Evolutionary conservation across 2,113 vertebrate species (phyloP).

Genomic region (Gnathonemus echidnorhynchus): DNA sequence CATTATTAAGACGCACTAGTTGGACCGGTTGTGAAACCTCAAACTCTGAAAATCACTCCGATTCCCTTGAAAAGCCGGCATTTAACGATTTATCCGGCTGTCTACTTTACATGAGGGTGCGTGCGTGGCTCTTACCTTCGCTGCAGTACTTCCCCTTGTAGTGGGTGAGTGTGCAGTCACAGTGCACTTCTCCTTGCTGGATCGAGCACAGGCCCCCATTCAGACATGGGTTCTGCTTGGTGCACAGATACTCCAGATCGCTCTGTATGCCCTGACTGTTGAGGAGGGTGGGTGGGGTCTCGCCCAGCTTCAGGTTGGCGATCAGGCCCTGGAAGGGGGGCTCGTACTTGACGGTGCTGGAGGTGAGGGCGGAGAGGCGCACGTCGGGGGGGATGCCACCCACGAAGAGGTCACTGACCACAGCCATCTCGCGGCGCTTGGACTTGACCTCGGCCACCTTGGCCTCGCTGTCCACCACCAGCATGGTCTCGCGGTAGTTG

Average conservation of each 20-base stretch:
- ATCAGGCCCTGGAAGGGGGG: slow-evolving; percentile 78
- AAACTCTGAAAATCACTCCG: background rate
- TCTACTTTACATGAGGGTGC: background rate
- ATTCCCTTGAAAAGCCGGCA: background rate
- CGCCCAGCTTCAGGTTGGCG: slow-evolving; percentile 77
- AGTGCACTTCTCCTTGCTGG: slow-evolving; percentile 72
- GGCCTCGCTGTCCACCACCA: slow-evolving; percentile 79
- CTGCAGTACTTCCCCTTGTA: slow-evolving; percentile 82
- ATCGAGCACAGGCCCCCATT: slow-evolving; percentile 78
- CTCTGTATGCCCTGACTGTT: slow-evolving; percentile 80
- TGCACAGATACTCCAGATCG: slow-evolving; percentile 76
- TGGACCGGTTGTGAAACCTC: background rate
- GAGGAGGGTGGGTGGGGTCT: slow-evolving; percentile 67
- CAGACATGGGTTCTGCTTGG: slow-evolving; percentile 73
- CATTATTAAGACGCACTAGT: background rate
- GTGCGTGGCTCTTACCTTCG: slow-evolving; percentile 71
- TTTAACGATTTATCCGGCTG: background rate
- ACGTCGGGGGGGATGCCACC: slow-evolving; percentile 86
- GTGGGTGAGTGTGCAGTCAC: slow-evolving; percentile 82
- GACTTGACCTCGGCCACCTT: slow-evolving; percentile 77
- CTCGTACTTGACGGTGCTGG: slow-evolving; percentile 91
- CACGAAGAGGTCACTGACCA: slow-evolving; percentile 83
- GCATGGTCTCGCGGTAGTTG: slow-evolving; percentile 67
- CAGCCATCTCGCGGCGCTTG: slow-evolving; percentile 80
- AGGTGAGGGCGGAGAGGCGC: slow-evolving; percentile 84